phyloP scores from a whole-genome alignment of 2,113 vertebrate genomes.

The Bolborhynchus lineola region DNA sequence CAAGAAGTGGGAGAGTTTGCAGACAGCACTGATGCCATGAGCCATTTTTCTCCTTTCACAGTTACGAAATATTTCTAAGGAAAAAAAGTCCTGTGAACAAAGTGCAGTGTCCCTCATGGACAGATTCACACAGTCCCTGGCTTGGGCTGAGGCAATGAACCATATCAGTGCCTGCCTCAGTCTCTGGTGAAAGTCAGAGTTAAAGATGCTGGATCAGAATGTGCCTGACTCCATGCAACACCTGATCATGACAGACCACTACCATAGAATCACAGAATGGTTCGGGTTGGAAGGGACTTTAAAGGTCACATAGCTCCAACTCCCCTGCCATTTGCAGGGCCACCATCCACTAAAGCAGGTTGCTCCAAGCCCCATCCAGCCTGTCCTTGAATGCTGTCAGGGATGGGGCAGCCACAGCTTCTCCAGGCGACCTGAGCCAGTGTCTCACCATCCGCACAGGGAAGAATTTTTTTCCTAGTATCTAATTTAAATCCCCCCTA shows the following conservation, averaged over 20 bases:
- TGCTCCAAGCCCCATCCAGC: neutral
- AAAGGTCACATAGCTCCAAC: neutral
- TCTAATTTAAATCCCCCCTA: neutral
- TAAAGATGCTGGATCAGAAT: rapidly evolving
- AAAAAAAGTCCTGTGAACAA: neutral
- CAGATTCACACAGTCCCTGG: neutral
- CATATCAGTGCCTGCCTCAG: rapidly evolving
- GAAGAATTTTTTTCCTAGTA: neutral
- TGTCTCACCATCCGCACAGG: neutral
- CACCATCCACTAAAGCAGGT: neutral
- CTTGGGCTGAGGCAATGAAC: neutral
- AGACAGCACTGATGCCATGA: neutral
- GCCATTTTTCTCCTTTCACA: neutral
- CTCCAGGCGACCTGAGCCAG: neutral
- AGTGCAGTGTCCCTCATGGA: neutral
- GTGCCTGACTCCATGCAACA: neutral
- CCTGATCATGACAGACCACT: neutral
- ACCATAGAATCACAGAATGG: neutral
- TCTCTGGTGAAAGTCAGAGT: neutral
- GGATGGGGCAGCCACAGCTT: neutral
- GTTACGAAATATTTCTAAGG: neutral
- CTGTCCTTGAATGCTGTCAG: neutral
- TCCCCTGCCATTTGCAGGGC: neutral
- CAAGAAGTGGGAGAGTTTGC: conserved; percentile 4
- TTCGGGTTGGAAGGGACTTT: neutral